Percentiles rank a stretch among this genome's conserved stretches.
These are phyloP conservation scores for Neomonachus schauinslandi DNA, from an alignment of 2,113 vertebrate species.

Conservation along the genomic window DNA sequence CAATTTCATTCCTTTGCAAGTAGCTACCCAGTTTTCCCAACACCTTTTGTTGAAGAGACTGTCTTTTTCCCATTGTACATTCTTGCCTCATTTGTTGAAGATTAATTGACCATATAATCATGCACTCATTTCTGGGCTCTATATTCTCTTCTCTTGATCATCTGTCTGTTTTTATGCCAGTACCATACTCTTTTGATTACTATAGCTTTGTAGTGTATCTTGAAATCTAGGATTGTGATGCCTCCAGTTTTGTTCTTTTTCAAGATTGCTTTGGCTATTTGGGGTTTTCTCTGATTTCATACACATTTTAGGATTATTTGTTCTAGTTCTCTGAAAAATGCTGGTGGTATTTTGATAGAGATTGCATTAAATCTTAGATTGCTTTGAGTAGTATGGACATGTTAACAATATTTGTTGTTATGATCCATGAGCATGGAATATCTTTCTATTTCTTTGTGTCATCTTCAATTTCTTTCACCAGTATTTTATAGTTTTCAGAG, in stretches of 20 bases:
- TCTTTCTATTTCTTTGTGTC: not conserved
- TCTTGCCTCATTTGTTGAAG: not conserved
- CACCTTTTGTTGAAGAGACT: not conserved
- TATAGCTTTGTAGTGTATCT: not conserved
- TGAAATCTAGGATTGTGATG: not conserved
- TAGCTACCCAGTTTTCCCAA: not conserved
- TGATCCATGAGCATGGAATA: not conserved
- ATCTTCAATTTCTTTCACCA: not conserved
- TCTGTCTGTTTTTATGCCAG: not conserved
- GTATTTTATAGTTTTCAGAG: not conserved
- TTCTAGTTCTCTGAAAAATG: not conserved
- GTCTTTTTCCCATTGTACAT: not conserved
- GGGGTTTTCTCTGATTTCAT: not conserved
- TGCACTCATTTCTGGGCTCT: not conserved
- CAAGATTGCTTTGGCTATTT: not conserved
- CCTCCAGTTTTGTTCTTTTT: not conserved
- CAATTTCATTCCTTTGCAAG: not conserved
- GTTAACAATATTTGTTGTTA: not conserved
- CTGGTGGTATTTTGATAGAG: not conserved
- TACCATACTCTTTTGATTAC: not conserved
- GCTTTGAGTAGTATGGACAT: not conserved
- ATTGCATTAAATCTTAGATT: not conserved
- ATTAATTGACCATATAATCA: not conserved
- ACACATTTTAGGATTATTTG: not conserved
- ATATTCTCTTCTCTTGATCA: not conserved